These are phyloP conservation scores for Panagrolaimus sp. DNA, from an alignment of 1,140 invertebrate species.

Conservation along the genomic window DNA sequence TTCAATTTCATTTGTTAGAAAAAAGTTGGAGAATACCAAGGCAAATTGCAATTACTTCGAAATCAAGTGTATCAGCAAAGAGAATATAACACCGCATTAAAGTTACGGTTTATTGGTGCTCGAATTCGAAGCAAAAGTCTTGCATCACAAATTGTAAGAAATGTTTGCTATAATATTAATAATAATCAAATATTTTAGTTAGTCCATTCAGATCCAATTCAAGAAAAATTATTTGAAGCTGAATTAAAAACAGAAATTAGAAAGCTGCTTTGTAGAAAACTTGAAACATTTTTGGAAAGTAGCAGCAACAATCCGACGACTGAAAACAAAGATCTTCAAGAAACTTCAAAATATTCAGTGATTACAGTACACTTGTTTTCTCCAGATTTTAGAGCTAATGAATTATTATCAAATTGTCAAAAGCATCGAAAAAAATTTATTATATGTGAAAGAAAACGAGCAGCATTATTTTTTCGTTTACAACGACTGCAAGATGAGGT, in stretches of 20 bases:
- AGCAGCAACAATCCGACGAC: not conserved
- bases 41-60: too few species aligned
- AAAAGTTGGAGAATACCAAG: too few species aligned
- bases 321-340: not conserved
- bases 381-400: not conserved
- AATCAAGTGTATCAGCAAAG: not conserved
- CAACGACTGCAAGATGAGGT: too few species aligned
- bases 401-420: not conserved
- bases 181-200: not conserved
- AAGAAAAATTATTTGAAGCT: not conserved
- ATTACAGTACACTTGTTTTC: not conserved
- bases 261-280: not conserved
- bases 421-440: not conserved
- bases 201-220: conserved; percentile 1
- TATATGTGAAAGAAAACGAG: too few species aligned
- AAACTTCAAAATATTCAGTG: not conserved
- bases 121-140: not conserved
- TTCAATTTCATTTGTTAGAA: too few species aligned
- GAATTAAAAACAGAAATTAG: conserved; percentile 1
- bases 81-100: not conserved
- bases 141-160: not conserved
- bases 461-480: too few species aligned
- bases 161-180: not conserved
- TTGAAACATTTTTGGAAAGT: not conserved
- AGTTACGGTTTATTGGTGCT: not conserved